Percentiles rank a stretch among this genome's conserved stretches.
These are phyloP conservation scores for Amblyopsis hoosieri DNA, from an alignment of 2,797 vertebrate genomes.

Conservation along the genomic window DNA sequence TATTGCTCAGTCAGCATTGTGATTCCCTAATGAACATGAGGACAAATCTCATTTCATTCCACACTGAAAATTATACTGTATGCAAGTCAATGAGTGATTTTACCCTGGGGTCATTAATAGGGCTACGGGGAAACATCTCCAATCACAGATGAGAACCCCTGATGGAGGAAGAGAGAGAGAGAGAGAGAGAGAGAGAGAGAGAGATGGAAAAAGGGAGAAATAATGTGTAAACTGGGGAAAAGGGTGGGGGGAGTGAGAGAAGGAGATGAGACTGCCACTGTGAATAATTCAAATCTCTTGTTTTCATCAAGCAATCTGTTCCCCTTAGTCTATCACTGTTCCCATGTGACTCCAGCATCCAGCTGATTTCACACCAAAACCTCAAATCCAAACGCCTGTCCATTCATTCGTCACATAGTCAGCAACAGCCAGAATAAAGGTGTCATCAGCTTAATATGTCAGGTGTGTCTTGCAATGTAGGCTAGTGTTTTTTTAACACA, in stretches of 20 bases:
- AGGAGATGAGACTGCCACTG: slow-evolving; percentile 9
- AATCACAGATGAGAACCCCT: slow-evolving; percentile 23
- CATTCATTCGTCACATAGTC: not conserved
- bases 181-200: not conserved
- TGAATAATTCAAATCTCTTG: slow-evolving; percentile 34
- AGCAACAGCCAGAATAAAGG: not conserved
- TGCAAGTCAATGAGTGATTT: slow-evolving; percentile 27
- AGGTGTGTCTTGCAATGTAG: too few relatives aligned
- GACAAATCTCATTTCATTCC: slow-evolving; percentile 24
- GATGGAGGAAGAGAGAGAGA: slow-evolving; percentile 6
- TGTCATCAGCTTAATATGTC: too few relatives aligned
- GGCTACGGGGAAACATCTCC: slow-evolving; percentile 13
- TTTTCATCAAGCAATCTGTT: slow-evolving; percentile 36
- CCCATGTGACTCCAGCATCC: slow-evolving; percentile 7
- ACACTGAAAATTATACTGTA: slow-evolving; percentile 16
- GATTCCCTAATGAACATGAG: slow-evolving; percentile 6
- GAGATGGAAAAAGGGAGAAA: not conserved
- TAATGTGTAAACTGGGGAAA: not conserved
- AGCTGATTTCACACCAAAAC: slow-evolving; percentile 2
- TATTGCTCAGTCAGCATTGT: slow-evolving; percentile 23
- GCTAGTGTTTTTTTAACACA: too few relatives aligned
- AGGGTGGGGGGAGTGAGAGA: not conserved
- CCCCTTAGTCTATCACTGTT: slow-evolving; percentile 2
- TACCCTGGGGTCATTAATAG: slow-evolving; percentile 21
- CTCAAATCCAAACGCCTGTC: not conserved